These are phyloP conservation scores for Aspidiotus destructor DNA, from an alignment of 2,888 invertebrate genomes.

Conservation along the genomic window DNA sequence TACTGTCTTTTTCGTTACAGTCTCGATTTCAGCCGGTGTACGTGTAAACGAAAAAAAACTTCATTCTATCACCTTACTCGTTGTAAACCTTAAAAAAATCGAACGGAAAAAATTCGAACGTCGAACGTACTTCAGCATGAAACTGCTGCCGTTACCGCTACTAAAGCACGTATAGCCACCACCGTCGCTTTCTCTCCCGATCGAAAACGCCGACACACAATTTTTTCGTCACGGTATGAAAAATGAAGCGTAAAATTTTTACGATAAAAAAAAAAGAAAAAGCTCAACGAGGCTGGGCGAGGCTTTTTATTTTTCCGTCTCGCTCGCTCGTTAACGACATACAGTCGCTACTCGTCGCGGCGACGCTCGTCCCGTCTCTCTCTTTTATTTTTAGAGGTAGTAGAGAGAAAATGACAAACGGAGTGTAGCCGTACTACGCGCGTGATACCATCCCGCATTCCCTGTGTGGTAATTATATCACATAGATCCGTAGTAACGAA, in stretches of 20 bases:
- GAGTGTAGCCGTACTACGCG: constrained; percentile 28
- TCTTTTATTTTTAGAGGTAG: constrained; percentile 3
- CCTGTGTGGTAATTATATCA: constrained; percentile 31
- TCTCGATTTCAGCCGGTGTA: too few species aligned
- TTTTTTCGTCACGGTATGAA: constrained; percentile 24
- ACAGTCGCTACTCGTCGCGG: not conserved
- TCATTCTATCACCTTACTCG: too few species aligned
- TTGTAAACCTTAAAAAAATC: too few species aligned
- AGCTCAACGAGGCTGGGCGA: constrained; percentile 12
- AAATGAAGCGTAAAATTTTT: constrained; percentile 31
- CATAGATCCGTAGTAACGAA: constrained; percentile 15
- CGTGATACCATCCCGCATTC: constrained; percentile 32
- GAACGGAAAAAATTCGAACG: too few species aligned
- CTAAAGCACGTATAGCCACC: not conserved
- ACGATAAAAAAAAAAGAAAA: constrained; percentile 22
- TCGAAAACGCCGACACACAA: constrained; percentile 33
- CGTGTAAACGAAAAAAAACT: too few species aligned
- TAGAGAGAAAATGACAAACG: constrained; percentile 27
- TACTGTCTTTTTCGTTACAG: too few species aligned
- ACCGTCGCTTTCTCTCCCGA: constrained; percentile 27
- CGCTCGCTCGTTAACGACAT: not conserved
- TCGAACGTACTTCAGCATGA: too few species aligned
- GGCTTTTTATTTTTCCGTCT: constrained; percentile 29
- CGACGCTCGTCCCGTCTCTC: constrained; percentile 2
- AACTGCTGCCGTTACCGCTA: not conserved